Base-by-base conservation (phyloP, 2,113 vertebrate species). In the Scomber colias region DNA sequence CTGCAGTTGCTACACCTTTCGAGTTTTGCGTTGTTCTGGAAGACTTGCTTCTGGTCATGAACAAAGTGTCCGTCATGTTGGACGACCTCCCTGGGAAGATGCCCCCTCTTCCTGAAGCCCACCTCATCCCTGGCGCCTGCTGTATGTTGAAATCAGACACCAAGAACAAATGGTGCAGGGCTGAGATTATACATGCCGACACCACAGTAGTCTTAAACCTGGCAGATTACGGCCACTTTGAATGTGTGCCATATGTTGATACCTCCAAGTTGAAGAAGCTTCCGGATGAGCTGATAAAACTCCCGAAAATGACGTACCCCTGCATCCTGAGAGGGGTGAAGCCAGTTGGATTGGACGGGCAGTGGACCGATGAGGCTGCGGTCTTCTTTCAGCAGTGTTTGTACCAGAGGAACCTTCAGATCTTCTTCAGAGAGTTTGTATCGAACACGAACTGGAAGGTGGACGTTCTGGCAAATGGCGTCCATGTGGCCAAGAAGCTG, bases 1-100 rank as follows among this genome's bases (percentile, higher is more conserved):
- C 92, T 49, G 88, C 90, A 21, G 83, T 95, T 75, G 91, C 77
- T 14, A 95, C 95, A 63, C 97, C 97, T 30, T 95, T 87, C 0
- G 82, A 96, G n/a, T 98, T 99, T 76, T 94, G 62, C 3, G 24
- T 98, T 51, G 90, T 96, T 57, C 91, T 96, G 56, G 94, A 96
- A 57, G 82, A 95, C 53, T 91, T 89, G 15, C 91, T 95, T 84
- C 82, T 92, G 1, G 57, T 75, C 63, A 92, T 95, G 93, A 91
- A 71, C n/a, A 80, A 81, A 17, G 87, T 98, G 15, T 94, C 90
- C 15, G 27, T 83, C 30, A 69, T 95, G 72, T 92, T 97, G 50
- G 92, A 94, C 45, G 76, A 95, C 14, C 79, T 97, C 35, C 89
- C 94, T 9, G 91, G 85, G 3, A 13, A 88, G 3, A 81, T 95